Base-by-base conservation (phyloP, 2,888 invertebrate genomes). In the Bhutanitis thaidina region DNA sequence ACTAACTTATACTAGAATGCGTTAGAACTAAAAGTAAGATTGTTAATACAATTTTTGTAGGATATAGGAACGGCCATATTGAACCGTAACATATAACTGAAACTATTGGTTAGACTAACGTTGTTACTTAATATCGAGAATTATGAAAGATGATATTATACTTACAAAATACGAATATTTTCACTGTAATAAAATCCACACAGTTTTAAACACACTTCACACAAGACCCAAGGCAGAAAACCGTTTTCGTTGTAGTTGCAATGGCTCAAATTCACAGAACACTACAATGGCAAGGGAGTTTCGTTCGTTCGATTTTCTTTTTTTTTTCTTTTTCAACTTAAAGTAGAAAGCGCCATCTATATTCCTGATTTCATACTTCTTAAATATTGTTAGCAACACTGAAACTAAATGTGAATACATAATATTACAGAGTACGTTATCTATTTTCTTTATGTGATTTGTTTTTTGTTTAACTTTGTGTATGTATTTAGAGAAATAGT, bases 161-260 rank as follows among this genome's bases (percentile, higher is more conserved):
- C 88, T 88, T 80, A 89, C 88, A 77, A 74, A 69, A 70, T 84
- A 85, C 81, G 74, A 59, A 56, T 64, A 71, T 62, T 72, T 66
- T 65, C 85, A 86, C 83, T 83, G 69, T 69, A 74, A 76, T 77
- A 76, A 75, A 75, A 78, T 74, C 60, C 81, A 84, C 85, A 74
- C 84, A 83, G 80, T 66, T 62, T 69, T 71, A 80, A 77, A 77
- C 80, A 79, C 86, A 83, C 79, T 80, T 70, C 77, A 79, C 86
- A 77, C 81, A 81, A 83, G 86, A 87, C 85, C 74, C 83, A 67
- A 88, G 81, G 77, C 84, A 87, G 84, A 85, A 84, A 88, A 86
- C 84, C 81, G 85, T 85, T 85, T 82, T 80, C 82, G 83, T 76
- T 76, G 78, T 76, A 81, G 75, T 59, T 64, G 64, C 67, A 20